Base-by-base conservation (phyloP, 2,888 invertebrate species). In the Lapara coniferarum region DNA sequence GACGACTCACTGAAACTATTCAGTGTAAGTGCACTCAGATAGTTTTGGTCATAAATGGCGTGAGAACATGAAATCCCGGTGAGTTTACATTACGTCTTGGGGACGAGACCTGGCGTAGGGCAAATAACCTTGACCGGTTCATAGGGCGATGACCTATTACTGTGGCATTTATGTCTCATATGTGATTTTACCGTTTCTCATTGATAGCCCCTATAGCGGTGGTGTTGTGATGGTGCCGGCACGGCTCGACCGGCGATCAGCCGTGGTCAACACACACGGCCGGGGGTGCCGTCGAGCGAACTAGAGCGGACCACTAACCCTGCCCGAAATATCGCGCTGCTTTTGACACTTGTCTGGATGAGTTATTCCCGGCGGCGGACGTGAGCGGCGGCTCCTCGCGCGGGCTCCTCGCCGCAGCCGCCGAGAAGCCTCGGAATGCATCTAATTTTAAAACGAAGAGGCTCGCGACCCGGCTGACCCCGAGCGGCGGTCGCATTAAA, bases 391-490 rank as follows among this genome's bases (percentile, higher is more conserved):
- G 19, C 49, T 49, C 63, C 19, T 63, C 85, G 85, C 87, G 81
- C 80, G 82, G 85, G 81, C 81, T 83, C 74, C 81, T 81, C 82
- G 44, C 46, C 44, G 44, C 13, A 63, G 13, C 19, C 49, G 49
- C 63, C 49, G 63, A 63, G 81, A 90, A 90, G 89, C 89, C 88
- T 90, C 85, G 92, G 93, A 90, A 93, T 92, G 93, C 92, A 92
- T 92, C 92, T 93, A 92, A 93, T 93, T 93, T 93, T 93, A 91
- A 87, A 92, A 87, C 91, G 90, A 89, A 90, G 92, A 91, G 90
- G 88, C 92, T 92, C 90, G 90, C 91, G 92, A 93, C 92, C 93
- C 86, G 84, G 82, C 89, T 91, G 93, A 93, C 93, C 93, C 89
- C 91, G 90, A 89, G 85, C 88, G 88, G 84, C 88, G 89, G 86